A percentile compares a stretch with the other conserved stretches of the same genome.
Evolutionary conservation across 1,140 invertebrate genomes (phyloP).

Genomic region (Himalopsyche phryganea): DNA sequence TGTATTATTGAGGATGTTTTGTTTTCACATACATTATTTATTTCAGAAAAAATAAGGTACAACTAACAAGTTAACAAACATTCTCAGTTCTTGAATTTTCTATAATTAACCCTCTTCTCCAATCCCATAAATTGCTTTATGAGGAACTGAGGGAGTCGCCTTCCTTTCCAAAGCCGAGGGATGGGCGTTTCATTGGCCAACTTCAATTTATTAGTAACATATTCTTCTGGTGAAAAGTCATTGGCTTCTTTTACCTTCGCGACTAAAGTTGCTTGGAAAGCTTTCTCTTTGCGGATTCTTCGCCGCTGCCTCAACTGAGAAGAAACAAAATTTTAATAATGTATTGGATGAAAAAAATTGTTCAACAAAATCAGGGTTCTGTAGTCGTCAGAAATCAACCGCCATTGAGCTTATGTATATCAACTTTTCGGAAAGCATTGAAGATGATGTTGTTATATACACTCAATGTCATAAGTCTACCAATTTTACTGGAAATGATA

Average conservation of each 20-base stretch:
- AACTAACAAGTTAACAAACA: not conserved
- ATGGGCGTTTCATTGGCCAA: constrained; percentile 61
- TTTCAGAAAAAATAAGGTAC: too few species aligned
- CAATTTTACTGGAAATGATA: too few species aligned
- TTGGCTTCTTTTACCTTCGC: constrained; percentile 67
- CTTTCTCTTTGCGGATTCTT: constrained; percentile 69
- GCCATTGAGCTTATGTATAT: too few species aligned
- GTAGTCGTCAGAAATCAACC: constrained; percentile 3
- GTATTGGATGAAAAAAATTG: too few species aligned
- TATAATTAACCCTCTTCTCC: constrained; percentile 50
- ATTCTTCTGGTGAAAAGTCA: constrained; percentile 69
- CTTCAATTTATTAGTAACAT: constrained; percentile 62
- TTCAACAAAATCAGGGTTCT: not conserved
- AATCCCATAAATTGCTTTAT: constrained; percentile 55
- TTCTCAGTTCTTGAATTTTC: constrained; percentile 20
- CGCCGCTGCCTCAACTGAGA: constrained; percentile 60
- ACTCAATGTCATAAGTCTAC: too few species aligned
- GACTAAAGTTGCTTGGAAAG: constrained; percentile 68
- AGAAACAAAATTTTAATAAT: too few species aligned
- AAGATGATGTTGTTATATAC: too few species aligned
- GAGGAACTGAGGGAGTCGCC: constrained; percentile 60
- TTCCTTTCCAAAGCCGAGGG: constrained; percentile 62
- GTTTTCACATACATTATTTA: too few species aligned
- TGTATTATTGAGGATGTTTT: too few species aligned
- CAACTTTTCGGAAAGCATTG: too few species aligned